phyloP scores from a whole-genome alignment of 1,140 invertebrate species.

The Zophobas atratus region DNA sequence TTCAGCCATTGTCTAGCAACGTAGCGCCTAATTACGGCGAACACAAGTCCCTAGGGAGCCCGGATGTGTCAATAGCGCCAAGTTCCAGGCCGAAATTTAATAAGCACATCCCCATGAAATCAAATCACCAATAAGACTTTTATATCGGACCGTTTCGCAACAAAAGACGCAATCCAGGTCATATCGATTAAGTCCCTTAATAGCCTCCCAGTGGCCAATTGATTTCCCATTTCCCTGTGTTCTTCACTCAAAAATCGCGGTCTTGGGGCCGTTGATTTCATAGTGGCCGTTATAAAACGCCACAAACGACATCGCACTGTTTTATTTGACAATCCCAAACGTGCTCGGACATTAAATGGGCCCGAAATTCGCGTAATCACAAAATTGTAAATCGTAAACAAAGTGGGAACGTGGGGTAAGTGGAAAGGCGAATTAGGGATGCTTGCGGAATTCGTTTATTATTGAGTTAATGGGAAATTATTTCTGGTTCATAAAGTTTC shows the following conservation, averaged over 20 bases:
- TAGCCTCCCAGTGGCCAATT: neutral
- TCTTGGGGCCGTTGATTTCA: neutral
- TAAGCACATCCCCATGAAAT: slow-evolving; percentile 19
- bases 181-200: slow-evolving; percentile 15
- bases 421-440: neutral
- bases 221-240: slow-evolving; percentile 3
- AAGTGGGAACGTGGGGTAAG: slow-evolving; percentile 1
- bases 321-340: slow-evolving; percentile 5
- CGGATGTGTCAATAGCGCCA: slow-evolving; percentile 8
- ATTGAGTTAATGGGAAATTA: slow-evolving; percentile 17
- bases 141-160: slow-evolving; percentile 3
- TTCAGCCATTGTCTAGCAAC: too few species aligned
- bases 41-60: neutral
- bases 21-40: too few species aligned
- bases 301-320: neutral
- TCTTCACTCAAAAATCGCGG: slow-evolving; percentile 18
- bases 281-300: slow-evolving; percentile 2
- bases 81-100: slow-evolving; percentile 5
- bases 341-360: neutral
- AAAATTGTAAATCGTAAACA: neutral
- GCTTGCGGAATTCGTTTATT: slow-evolving; percentile 10
- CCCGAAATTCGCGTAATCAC: slow-evolving; percentile 5
- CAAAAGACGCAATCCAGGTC: slow-evolving; percentile 12
- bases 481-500: slow-evolving; percentile 29
- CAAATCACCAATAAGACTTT: slow-evolving; percentile 13